Evolutionary conservation across 1,140 invertebrate genomes (phyloP), one percentile per base, ranked within the genome.

Genomic region (Nephotettix cincticeps): DNA sequence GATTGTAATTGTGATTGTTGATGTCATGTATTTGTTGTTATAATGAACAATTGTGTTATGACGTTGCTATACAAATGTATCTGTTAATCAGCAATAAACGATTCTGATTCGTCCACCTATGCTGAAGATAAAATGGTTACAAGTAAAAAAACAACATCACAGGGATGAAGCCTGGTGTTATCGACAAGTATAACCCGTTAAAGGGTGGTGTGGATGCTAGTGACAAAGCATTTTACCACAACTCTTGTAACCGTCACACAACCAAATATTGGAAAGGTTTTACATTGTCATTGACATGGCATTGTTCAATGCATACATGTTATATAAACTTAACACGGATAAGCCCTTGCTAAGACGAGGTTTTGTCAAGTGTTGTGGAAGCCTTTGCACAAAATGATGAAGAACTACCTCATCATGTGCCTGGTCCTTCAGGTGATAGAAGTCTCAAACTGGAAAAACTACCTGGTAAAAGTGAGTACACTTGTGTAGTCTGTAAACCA

Each of bases 261-360:
- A 11, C 47, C 47, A 54, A 54, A 54, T 54, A 54, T 54, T 54
- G 47, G 47, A 54, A 54, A 19, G 23, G 19, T 54, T 54, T 21
- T 54, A n/a, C 47, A 54, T n/a, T 21, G 13, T 54, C 23, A 19
- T 54, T 14, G 47, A 54, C 47, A 54, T 54, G 47, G 19, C 9
- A 11, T 21, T 54, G 11, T 54, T 54, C 47, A 54, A 11, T 19
- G 6, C 9, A 6, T 54, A 54, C 23, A 21, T 54, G 6, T 19
- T 54, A 4, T 54, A 54, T 21, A 54, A 54, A 54, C 11, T 14
- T 4, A 54, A 54, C 4, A 11, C 47, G 23, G 47, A 54, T 21
- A 6, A 21, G 6, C 47, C 47, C 21, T 21, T 54, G 23, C 6
- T 4, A 11, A 54, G 47, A 19, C 13, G 23, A 54, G 47, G 23